Base-by-base conservation (phyloP, 2,797 vertebrate genomes). In the Gambelia wislizenii region DNA sequence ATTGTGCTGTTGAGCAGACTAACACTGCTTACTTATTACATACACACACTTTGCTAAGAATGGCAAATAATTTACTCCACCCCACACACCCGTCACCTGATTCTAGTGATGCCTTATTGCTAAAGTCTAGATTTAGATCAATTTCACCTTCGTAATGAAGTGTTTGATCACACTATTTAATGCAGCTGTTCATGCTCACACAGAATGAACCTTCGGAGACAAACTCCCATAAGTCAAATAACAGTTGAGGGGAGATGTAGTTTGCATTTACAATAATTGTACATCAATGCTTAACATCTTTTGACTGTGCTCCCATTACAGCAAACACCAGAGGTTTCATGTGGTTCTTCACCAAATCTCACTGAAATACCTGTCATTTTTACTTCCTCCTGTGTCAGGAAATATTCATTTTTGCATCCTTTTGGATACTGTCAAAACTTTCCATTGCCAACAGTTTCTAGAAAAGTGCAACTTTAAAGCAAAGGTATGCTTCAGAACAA, bases 121-220 rank as follows among this genome's bases (percentile, higher is more conserved):
- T 54, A 77, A 36, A 30, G 22, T 6, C 0, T 64, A 75, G 12
- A n/a, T 77, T 74, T 52, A 4, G 80, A 56, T 67, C 86, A 69
- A 84, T 44, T 86, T 77, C 10, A 75, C 44, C 81, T 92, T 84
- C 25, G 83, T 13, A 87, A 91, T 85, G 1, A 18, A 0, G 0
- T 88, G 91, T 90, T 82, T 52, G 85, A 30, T 85, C 47, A 0
- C 42, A 0, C 67, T 87, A 39, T 1, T 90, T 74, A 86, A 87
- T 25, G 77, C 3, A 30, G 36, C 12, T 42, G n/a, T 70, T 33
- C 18, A 36, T 27, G 30, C 33, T n/a, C 67, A n/a, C 83, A 9
- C 12, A 39, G 0, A 14, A 4, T 0, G 3, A 76, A 16, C 1
- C 0, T 47, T 86, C 54, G 2, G 39, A 0, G 0, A 74, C 33